Conservation (phyloP, 1,140 invertebrate species). For the Aphaenogaster floridana region DNA sequence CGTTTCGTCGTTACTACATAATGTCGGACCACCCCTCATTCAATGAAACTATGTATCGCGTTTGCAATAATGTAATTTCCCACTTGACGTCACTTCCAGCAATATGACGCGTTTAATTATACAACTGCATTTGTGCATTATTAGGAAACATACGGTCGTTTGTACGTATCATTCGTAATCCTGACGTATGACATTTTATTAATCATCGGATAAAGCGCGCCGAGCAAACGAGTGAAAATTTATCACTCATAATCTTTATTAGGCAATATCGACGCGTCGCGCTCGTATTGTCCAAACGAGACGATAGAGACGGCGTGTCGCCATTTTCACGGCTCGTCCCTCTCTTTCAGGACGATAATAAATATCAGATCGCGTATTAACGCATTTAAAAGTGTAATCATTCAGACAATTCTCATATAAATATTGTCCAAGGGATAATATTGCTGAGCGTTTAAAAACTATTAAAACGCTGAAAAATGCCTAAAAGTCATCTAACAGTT, state of each 20-base stretch:
- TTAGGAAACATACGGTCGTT: slow-evolving; percentile 37
- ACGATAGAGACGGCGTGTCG: not conserved
- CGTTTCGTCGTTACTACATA: slow-evolving; percentile 48
- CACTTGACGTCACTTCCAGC: slow-evolving; percentile 48
- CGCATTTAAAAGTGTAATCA: slow-evolving; percentile 13
- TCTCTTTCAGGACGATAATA: slow-evolving; percentile 62
- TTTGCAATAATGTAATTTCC: slow-evolving; percentile 51
- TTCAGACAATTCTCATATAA: slow-evolving; percentile 37
- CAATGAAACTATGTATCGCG: slow-evolving; percentile 36
- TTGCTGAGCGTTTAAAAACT: not conserved
- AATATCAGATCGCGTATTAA: slow-evolving; percentile 8
- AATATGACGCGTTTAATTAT: slow-evolving; percentile 57
- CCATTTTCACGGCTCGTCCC: slow-evolving; percentile 54
- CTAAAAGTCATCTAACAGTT: slow-evolving; percentile 6
- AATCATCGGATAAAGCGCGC: slow-evolving; percentile 53
- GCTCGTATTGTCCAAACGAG: slow-evolving; percentile 32
- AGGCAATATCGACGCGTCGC: slow-evolving; percentile 3
- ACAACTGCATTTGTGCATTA: slow-evolving; percentile 50
- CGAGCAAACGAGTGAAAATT: slow-evolving; percentile 55
- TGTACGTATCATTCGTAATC: slow-evolving; percentile 46
- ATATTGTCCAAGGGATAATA: slow-evolving; percentile 29
- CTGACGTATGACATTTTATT: slow-evolving; percentile 61
- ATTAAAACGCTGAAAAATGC: slow-evolving; percentile 62
- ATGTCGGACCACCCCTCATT: slow-evolving; percentile 31
- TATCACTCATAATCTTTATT: slow-evolving; percentile 67